Evolutionary conservation across 2,797 vertebrate species (phyloP).

Genomic region (Todus mexicanus): DNA sequence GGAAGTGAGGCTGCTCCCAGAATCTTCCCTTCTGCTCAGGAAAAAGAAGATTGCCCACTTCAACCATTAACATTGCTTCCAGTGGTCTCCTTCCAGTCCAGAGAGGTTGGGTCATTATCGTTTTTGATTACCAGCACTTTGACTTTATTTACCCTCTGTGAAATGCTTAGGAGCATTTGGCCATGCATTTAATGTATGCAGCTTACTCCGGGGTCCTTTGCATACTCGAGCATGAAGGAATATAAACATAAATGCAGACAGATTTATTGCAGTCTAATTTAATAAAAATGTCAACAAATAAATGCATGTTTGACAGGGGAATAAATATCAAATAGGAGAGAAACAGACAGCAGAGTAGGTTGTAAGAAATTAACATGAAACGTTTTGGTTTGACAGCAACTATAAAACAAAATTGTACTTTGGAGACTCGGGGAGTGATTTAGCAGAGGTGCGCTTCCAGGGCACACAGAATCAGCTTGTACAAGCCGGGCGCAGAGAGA

Average conservation of each 20-base stretch:
- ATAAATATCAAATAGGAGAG: slow-evolving; percentile 62
- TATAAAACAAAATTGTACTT: slow-evolving; percentile 68
- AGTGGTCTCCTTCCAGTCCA: background rate
- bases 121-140: background rate
- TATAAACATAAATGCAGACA: slow-evolving; percentile 47
- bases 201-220: slow-evolving; percentile 26
- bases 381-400: slow-evolving; percentile 64
- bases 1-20: background rate
- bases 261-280: slow-evolving; percentile 70
- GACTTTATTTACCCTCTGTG: background rate
- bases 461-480: background rate
- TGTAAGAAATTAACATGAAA: slow-evolving; percentile 74
- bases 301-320: slow-evolving; percentile 63
- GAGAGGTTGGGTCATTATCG: background rate
- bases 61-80: background rate
- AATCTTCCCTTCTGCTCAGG: background rate
- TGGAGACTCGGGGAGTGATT: slow-evolving; percentile 58
- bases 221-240: slow-evolving; percentile 7
- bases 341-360: slow-evolving; percentile 59
- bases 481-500: background rate
- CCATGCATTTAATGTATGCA: slow-evolving; percentile 5
- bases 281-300: slow-evolving; percentile 73
- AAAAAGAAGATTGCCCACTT: background rate
- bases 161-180: background rate
- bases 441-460: slow-evolving; percentile 34